These are phyloP conservation scores for Oostethus manadensis DNA, from an alignment of 2,113 vertebrate genomes.

Conservation along the genomic window DNA sequence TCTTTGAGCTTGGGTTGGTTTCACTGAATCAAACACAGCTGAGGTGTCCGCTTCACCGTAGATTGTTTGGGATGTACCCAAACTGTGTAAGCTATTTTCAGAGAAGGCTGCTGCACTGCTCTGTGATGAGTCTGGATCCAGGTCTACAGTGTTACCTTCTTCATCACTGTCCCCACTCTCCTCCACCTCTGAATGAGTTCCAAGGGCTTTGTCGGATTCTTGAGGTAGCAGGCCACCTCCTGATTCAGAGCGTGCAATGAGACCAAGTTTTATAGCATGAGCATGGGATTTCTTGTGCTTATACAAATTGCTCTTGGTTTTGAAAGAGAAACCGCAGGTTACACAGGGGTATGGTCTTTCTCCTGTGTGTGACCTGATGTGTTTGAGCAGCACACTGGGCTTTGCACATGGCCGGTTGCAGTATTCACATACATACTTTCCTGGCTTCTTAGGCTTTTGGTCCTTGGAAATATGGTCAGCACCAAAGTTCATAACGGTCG, in stretches of 20 bases:
- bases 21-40: slow-evolving; percentile 54
- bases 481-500: slow-evolving; percentile 80
- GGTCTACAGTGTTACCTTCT: slow-evolving; percentile 80
- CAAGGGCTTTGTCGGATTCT: slow-evolving; percentile 86
- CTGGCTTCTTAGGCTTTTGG: slow-evolving; percentile 95
- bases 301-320: slow-evolving; percentile 98
- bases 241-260: slow-evolving; percentile 83
- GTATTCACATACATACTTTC: slow-evolving; percentile 95
- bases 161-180: slow-evolving; percentile 94
- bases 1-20: slow-evolving; percentile 63
- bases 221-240: slow-evolving; percentile 80
- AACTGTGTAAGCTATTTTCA: slow-evolving; percentile 70
- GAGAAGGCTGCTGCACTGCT: slow-evolving; percentile 68
- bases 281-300: slow-evolving; percentile 99
- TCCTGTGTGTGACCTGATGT: slow-evolving; percentile 96
- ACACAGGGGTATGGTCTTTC: slow-evolving; percentile 96
- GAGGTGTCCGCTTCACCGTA: slow-evolving; percentile 50
- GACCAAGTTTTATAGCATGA: slow-evolving; percentile 92
- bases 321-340: slow-evolving; percentile 98
- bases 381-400: slow-evolving; percentile 94
- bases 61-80: slow-evolving; percentile 59
- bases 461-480: slow-evolving; percentile 87
- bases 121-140: slow-evolving; percentile 77
- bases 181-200: slow-evolving; percentile 86
- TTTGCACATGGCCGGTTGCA: slow-evolving; percentile 94